Evolutionary conservation across 2,888 invertebrate species (phyloP).

Genomic region (Torymus tubicola): DNA sequence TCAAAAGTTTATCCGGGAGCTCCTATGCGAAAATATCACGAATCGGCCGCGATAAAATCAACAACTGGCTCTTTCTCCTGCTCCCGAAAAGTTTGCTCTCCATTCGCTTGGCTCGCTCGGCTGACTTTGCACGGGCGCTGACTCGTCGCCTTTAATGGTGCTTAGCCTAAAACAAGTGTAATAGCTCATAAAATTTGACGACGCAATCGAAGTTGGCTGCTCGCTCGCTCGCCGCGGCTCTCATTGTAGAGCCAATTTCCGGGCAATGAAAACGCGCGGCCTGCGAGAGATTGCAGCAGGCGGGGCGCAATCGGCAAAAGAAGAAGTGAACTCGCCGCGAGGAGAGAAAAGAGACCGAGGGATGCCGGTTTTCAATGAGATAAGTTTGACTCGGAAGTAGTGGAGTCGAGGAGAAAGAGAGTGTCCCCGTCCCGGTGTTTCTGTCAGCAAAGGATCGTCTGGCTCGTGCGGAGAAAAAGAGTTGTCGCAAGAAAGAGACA

Average conservation of each 20-base stretch:
- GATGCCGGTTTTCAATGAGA: slow-evolving; percentile 47
- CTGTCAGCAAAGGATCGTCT: slow-evolving; percentile 39
- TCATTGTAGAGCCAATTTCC: slow-evolving; percentile 51
- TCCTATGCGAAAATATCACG: neutral
- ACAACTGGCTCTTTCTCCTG: neutral
- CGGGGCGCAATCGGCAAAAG: neutral
- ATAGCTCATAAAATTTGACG: slow-evolving; percentile 54
- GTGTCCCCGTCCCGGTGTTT: neutral
- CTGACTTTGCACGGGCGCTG: neutral
- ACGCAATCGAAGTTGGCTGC: slow-evolving; percentile 49
- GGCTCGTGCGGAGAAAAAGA: neutral
- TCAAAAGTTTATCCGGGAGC: slow-evolving; percentile 5
- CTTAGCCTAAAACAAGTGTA: slow-evolving; percentile 54
- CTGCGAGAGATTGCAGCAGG: slow-evolving; percentile 24
- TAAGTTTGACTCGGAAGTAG: slow-evolving; percentile 46
- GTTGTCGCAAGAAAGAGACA: too few relatives aligned
- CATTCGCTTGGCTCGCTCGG: neutral
- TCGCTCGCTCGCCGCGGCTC: slow-evolving; percentile 6
- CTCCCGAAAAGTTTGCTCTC: slow-evolving; percentile 26
- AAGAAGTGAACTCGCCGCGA: slow-evolving; percentile 17
- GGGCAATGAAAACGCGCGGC: slow-evolving; percentile 43
- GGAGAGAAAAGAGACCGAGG: neutral
- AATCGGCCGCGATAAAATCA: slow-evolving; percentile 25
- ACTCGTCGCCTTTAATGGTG: slow-evolving; percentile 41
- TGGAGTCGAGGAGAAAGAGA: slow-evolving; percentile 14